phyloP scores from a whole-genome alignment of 2,113 vertebrate species.

The Anhinga anhinga region DNA sequence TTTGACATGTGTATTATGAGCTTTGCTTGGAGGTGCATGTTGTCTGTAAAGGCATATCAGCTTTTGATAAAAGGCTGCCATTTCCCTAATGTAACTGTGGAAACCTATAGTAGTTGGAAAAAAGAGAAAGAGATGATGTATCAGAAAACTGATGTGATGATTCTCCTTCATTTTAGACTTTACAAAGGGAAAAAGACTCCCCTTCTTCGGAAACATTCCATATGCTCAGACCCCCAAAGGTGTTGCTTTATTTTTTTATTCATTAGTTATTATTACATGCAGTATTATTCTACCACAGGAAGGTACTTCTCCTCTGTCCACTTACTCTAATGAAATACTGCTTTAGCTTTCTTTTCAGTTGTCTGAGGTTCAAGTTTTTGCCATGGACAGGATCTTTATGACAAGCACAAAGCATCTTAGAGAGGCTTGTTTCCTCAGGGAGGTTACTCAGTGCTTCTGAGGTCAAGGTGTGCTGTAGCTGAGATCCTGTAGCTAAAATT shows the following conservation, averaged over 20 bases:
- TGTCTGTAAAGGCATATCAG: slow-evolving; percentile 62
- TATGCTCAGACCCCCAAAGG: slow-evolving; percentile 99
- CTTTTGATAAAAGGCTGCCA: slow-evolving; percentile 62
- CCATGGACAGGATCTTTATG: not conserved
- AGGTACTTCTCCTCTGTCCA: slow-evolving; percentile 36
- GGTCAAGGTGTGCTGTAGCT: not conserved
- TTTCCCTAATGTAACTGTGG: slow-evolving; percentile 47
- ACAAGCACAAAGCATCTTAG: not conserved
- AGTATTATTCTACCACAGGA: slow-evolving; percentile 25
- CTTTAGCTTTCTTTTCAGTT: slow-evolving; percentile 35
- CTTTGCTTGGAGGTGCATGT: slow-evolving; percentile 84
- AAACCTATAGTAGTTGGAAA: slow-evolving; percentile 31
- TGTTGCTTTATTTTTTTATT: slow-evolving; percentile 83
- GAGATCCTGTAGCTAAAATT: not conserved
- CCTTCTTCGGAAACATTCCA: slow-evolving; percentile 99
- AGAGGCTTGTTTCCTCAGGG: not conserved
- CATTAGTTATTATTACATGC: slow-evolving; percentile 39
- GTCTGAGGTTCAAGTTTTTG: not conserved
- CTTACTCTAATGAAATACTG: slow-evolving; percentile 6
- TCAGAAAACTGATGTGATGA: slow-evolving; percentile 86
- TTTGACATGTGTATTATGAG: slow-evolving; percentile 63
- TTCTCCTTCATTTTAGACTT: slow-evolving; percentile 99
- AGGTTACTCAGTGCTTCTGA: not conserved
- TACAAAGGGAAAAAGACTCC: slow-evolving; percentile 99
- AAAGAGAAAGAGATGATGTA: slow-evolving; percentile 47